Evolutionary conservation across 1,140 invertebrate genomes (phyloP).

Genomic region (Drosophila sp.): DNA sequence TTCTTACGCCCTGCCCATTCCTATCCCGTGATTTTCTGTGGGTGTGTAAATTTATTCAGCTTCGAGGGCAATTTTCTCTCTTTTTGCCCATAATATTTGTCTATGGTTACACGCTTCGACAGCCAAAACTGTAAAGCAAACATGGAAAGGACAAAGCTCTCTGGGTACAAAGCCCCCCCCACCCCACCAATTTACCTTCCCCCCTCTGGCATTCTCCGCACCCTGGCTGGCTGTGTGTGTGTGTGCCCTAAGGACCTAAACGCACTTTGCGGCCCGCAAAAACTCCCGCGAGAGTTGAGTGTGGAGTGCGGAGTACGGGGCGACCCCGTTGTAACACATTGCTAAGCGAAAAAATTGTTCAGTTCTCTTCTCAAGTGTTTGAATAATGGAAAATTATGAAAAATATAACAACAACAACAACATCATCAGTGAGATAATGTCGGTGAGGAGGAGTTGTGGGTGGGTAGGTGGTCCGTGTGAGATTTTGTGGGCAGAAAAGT

Average conservation of each 20-base stretch:
- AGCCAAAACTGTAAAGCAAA: slow-evolving; percentile 81
- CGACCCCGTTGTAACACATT: slow-evolving; percentile 7
- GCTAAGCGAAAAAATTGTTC: not conserved
- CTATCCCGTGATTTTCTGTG: slow-evolving; percentile 36
- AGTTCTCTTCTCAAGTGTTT: slow-evolving; percentile 65
- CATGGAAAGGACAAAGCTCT: slow-evolving; percentile 45
- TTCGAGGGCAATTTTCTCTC: slow-evolving; percentile 67
- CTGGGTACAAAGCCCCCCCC: slow-evolving; percentile 8
- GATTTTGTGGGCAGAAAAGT: slow-evolving; percentile 53
- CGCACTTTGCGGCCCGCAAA: slow-evolving; percentile 65
- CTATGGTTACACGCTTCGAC: slow-evolving; percentile 79
- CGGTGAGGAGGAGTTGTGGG: not conserved
- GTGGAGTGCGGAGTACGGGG: not conserved
- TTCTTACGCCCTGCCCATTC: not conserved
- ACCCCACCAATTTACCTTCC: slow-evolving; percentile 6
- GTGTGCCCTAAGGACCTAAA: slow-evolving; percentile 45
- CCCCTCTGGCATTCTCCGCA: not conserved
- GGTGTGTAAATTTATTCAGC: slow-evolving; percentile 78
- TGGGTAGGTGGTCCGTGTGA: slow-evolving; percentile 32
- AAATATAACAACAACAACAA: slow-evolving; percentile 72
- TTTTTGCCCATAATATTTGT: slow-evolving; percentile 66
- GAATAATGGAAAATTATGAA: slow-evolving; percentile 81
- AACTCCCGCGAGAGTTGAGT: slow-evolving; percentile 64
- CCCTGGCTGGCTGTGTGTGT: not conserved
- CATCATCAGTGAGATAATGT: slow-evolving; percentile 33